Base-by-base conservation (phyloP, 1,140 invertebrate genomes). In the Cecropterus lyciades region DNA sequence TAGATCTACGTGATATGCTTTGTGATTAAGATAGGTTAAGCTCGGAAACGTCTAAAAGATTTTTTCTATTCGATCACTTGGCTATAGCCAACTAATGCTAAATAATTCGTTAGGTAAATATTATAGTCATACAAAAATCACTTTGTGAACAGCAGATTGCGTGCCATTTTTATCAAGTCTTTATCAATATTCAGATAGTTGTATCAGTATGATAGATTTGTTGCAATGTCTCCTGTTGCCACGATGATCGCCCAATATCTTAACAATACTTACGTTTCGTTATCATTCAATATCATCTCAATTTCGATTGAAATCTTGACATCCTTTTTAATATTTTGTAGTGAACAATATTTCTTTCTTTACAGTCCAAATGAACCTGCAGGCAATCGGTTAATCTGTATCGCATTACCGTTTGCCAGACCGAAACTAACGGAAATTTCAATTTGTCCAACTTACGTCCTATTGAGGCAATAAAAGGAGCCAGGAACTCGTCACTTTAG, bases 381-480 rank as follows among this genome's bases (percentile, higher is more conserved):
- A 27, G 8, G 20, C 24, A 13, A 30, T 60, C 15, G 27, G 20
- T 33, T 65, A 70, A 70, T 66, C 56, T 60, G 63, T 69, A 46
- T 49, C 20, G 37, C 43, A 70, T 69, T 71, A 73, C 17, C 66
- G 49, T 67, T 11, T 53, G 55, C 48, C 67, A 72, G 71, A 63
- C 52, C 49, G 56, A 67, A 82, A 73, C 73, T 83, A 76, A 75
- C 84, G 87, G 87, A 91, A 84, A 86, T 79, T 79, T 72, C 87
- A 87, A 89, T 91, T 88, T 83, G 59, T 82, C 33, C 75, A 78
- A 82, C 75, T 83, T 77, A 66, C 49, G 60, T 45, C 80, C 82
- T 75, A 79, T 87, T 88, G 74, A 83, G 65, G 73, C 81, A 87
- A 89, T 88, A 72, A 88, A 80, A 75, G 70, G 74, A 70, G 79